Evolutionary conservation across 2,113 vertebrate genomes (phyloP), one percentile per base, ranked within the genome.

Genomic region (Turnix velox): DNA sequence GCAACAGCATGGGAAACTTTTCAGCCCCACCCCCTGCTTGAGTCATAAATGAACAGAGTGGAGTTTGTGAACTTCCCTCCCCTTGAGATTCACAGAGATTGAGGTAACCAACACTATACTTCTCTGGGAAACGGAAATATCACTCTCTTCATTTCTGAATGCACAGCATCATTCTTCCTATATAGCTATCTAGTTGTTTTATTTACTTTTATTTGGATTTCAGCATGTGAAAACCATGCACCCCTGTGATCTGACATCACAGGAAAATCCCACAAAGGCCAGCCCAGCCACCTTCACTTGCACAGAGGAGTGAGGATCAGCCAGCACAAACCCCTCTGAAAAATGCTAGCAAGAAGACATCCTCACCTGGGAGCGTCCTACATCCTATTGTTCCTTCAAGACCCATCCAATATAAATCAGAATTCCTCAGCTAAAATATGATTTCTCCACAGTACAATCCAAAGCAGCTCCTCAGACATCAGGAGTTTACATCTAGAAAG

Each of bases 341-440:
- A 30, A 40, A n/a, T 13, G 14, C 19, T 19, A 54, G 39, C 18
- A 59, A 78, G 39, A 67, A 24, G 4, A 18, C 37, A 22, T 5
- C 35, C 35, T 71, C 54, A 8, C 25, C 10, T 61, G 25, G 39
- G 35, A 33, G 18, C 10, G 12, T 43, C 25, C 31, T 12, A 33
- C 18, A 14, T 42, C 28, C 18, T 27, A 7, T 42, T 7, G 20
- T 27, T 28, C 31, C 45, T 78, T 40, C 23, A 12, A 48, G 14
- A 17, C 10, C 20, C 0, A 0, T 8, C 15, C 31, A 27, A 3
- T 23, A n/a, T n/a, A n/a, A n/a, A n/a, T n/a, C 61, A 45, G 39
- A 66, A 54, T 18, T 62, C 5, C 2, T 46, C 54, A 90, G 49
- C 31, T 58, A 62, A 30, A 73, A 30, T 25, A 72, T 10, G 9